phyloP scores from a whole-genome alignment of 2,888 invertebrate species.

The Frankliniella intonsa region DNA sequence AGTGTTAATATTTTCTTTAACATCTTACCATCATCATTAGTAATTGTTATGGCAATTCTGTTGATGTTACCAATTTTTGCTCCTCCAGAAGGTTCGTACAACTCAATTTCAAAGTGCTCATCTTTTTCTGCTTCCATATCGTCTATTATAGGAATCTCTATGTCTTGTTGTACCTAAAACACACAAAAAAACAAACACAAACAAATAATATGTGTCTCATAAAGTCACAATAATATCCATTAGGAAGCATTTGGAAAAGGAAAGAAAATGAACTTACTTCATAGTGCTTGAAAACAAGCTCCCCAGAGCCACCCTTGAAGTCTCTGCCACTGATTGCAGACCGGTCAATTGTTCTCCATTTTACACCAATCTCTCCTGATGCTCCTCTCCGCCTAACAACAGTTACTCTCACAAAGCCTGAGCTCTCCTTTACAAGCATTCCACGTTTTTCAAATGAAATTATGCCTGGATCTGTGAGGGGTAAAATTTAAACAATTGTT shows the following conservation, averaged over 20 bases:
- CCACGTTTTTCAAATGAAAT: conserved; percentile 54
- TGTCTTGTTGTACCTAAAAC: conserved; percentile 48
- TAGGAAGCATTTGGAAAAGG: neutral
- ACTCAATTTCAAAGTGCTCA: conserved; percentile 55
- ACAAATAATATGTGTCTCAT: neutral
- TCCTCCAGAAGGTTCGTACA: conserved; percentile 48
- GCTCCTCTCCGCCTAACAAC: conserved; percentile 51
- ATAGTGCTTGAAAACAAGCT: conserved; percentile 48
- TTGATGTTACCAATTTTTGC: conserved; percentile 49
- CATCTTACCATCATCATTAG: conserved; percentile 50
- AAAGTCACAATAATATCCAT: neutral
- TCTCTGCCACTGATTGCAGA: conserved; percentile 53
- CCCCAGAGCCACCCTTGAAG: conserved; percentile 51
- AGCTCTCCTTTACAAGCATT: conserved; percentile 53
- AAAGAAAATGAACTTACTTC: conserved; percentile 42
- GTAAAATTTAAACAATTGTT: no score
- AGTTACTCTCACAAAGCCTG: conserved; percentile 48
- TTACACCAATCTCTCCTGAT: conserved; percentile 51
- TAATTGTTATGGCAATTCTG: conserved; percentile 51
- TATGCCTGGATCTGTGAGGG: conserved; percentile 51
- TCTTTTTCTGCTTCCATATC: conserved; percentile 56
- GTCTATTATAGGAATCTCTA: conserved; percentile 54
- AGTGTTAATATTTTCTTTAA: neutral
- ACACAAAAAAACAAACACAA: conserved; percentile 33
- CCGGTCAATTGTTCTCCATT: conserved; percentile 54